Conservation (phyloP, 2,797 vertebrate species). For the Podargus strigoides region DNA sequence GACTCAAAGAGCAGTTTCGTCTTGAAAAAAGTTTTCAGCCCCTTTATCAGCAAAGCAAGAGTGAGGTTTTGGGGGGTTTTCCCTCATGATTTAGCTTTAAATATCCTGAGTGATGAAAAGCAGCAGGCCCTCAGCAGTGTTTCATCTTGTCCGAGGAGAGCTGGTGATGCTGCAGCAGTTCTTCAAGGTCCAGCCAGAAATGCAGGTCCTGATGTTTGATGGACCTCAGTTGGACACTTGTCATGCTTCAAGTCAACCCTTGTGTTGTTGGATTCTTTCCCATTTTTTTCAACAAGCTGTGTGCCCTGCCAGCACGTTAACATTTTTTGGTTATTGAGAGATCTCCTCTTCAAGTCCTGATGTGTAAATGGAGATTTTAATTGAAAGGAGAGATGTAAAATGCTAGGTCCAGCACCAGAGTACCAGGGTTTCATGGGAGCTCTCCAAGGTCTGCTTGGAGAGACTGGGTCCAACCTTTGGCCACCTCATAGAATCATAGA, state of each 20-base stretch:
- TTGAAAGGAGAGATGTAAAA: background rate
- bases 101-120: background rate
- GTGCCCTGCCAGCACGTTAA: background rate
- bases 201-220: background rate
- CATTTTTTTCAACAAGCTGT: background rate
- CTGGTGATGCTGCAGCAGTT: background rate
- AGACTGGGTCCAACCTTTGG: background rate
- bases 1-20: background rate
- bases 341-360: background rate
- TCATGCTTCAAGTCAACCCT: background rate
- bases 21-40: background rate
- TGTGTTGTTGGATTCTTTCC: background rate
- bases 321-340: background rate
- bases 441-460: background rate
- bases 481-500: background rate
- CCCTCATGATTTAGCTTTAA: background rate
- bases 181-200: background rate
- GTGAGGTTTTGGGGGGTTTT: background rate
- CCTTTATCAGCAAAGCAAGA: background rate
- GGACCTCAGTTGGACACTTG: background rate
- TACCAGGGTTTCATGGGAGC: background rate
- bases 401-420: accelerated
- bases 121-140: background rate
- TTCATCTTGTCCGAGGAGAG: background rate
- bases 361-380: background rate